phyloP scores from a whole-genome alignment of 2,113 vertebrate genomes.

The Solea senegalensis region DNA sequence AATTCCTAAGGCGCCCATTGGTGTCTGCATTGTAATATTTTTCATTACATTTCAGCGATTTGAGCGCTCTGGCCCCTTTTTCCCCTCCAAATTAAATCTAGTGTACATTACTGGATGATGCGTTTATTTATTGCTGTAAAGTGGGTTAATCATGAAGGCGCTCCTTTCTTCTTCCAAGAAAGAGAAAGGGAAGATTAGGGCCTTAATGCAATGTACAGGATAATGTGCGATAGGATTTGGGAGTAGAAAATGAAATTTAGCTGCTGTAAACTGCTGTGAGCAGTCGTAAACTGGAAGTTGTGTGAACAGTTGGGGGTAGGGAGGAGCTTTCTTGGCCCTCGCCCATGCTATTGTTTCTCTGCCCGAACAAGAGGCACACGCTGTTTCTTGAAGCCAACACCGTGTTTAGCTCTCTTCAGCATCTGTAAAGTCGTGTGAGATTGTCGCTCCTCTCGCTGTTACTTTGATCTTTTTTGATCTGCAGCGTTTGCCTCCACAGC shows the following conservation, averaged over 20 bases:
- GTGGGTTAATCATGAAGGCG: conserved; percentile 84
- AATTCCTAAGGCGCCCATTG: conserved; percentile 74
- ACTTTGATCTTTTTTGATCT: conserved; percentile 69
- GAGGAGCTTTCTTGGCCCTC: conserved; percentile 79
- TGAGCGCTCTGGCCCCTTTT: conserved; percentile 63
- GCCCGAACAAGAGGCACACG: conserved; percentile 64
- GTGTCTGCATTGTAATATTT: conserved; percentile 76
- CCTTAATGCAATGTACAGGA: conserved; percentile 86
- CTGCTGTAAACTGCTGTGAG: conserved; percentile 81
- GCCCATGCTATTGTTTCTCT: conserved; percentile 71
- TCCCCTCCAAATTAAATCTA: conserved; percentile 81
- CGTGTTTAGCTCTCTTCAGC: conserved; percentile 65
- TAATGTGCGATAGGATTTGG: conserved; percentile 85
- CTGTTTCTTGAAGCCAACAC: conserved; percentile 62
- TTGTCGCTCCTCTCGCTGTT: conserved; percentile 22
- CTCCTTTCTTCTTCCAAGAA: conserved; percentile 76
- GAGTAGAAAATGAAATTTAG: conserved; percentile 83
- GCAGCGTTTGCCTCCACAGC: conserved; percentile 25
- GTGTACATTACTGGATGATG: conserved; percentile 78
- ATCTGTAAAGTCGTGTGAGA: conserved; percentile 56
- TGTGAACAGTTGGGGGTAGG: conserved; percentile 24
- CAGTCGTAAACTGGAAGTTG: conserved; percentile 77
- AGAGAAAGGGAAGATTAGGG: conserved; percentile 83
- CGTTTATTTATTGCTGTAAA: conserved; percentile 85
- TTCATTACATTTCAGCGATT: conserved; percentile 75